Conservation (phyloP, 92 coral and sea anemone genomes). For the Actinernus sp. region DNA sequence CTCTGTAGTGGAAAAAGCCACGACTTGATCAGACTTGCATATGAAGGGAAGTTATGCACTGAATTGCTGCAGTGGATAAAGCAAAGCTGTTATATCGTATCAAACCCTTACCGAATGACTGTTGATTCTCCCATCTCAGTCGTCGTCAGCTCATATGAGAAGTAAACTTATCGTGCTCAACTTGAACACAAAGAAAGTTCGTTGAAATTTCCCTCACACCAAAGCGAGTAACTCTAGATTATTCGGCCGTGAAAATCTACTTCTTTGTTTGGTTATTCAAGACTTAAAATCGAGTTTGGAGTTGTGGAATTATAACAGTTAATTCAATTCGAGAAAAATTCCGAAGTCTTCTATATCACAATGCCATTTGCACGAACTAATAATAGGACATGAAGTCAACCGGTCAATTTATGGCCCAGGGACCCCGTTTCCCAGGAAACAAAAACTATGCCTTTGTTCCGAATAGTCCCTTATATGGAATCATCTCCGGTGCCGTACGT, state of each 20-base stretch:
- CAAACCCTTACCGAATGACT: conserved; percentile 77
- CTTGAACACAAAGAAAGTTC: conserved; percentile 9
- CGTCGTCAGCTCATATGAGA: background rate
- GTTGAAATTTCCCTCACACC: too few relatives aligned
- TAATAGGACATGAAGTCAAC: conserved; percentile 88
- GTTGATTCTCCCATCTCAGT: conserved; percentile 80
- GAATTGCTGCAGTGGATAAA: too few relatives aligned
- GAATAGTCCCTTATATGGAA: conserved; percentile 73
- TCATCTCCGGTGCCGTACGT: conserved; percentile 54
- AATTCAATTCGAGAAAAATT: too few relatives aligned
- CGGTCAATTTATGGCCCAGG: conserved; percentile 76
- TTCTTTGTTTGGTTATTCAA: too few relatives aligned
- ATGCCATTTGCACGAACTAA: conserved; percentile 68
- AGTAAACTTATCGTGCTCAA: conserved; percentile 9
- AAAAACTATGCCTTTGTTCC: conserved; percentile 59
- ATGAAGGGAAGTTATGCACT: too few relatives aligned
- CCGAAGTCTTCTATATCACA: too few relatives aligned
- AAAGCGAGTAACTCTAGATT: too few relatives aligned
- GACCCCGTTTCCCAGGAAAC: conserved; percentile 78
- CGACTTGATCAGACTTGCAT: conserved; percentile 24
- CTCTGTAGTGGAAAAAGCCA: conserved; percentile 65
- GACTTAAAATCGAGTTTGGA: too few relatives aligned
- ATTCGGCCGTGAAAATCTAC: too few relatives aligned
- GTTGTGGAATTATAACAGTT: too few relatives aligned
- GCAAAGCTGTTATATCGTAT: background rate